Evolutionary conservation across 2,888 invertebrate species (phyloP).

Genomic region (Drosophila pseudotakahashii): DNA sequence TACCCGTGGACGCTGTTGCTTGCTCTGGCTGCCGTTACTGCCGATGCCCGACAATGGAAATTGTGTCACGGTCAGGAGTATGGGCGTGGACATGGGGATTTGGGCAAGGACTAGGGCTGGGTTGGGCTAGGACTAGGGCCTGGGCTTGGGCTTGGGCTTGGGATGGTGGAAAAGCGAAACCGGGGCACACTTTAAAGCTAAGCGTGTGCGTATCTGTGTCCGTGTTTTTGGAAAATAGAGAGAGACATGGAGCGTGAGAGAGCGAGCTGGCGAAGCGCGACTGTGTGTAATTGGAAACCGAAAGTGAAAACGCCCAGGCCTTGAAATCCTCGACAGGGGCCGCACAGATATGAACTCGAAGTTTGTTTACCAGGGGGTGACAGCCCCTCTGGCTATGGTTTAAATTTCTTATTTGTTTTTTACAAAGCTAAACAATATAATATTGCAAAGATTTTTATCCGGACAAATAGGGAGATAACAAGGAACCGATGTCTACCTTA

Average conservation of each 20-base stretch:
- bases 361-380: slow-evolving; percentile 59
- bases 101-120: slow-evolving; percentile 3
- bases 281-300: slow-evolving; percentile 74
- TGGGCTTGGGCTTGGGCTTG: not conserved
- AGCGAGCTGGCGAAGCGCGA: slow-evolving; percentile 34
- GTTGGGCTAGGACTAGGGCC: not conserved
- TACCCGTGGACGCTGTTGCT: slow-evolving; percentile 40
- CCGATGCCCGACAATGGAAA: slow-evolving; percentile 64
- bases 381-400: not conserved
- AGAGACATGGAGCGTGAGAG: slow-evolving; percentile 17
- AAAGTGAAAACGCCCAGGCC: slow-evolving; percentile 79
- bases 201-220: slow-evolving; percentile 34
- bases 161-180: slow-evolving; percentile 39
- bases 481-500: no score
- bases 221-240: slow-evolving; percentile 24
- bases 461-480: no score
- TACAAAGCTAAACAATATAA: not conserved
- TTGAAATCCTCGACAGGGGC: slow-evolving; percentile 54
- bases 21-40: slow-evolving; percentile 32
- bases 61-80: slow-evolving; percentile 79
- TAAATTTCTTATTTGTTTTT: not conserved
- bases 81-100: slow-evolving; percentile 43
- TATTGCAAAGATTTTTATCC: no score
- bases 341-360: slow-evolving; percentile 62
- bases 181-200: slow-evolving; percentile 51